These are phyloP conservation scores for Nomada ferruginata DNA, from an alignment of 2,888 invertebrate species.

Conservation along the genomic window DNA sequence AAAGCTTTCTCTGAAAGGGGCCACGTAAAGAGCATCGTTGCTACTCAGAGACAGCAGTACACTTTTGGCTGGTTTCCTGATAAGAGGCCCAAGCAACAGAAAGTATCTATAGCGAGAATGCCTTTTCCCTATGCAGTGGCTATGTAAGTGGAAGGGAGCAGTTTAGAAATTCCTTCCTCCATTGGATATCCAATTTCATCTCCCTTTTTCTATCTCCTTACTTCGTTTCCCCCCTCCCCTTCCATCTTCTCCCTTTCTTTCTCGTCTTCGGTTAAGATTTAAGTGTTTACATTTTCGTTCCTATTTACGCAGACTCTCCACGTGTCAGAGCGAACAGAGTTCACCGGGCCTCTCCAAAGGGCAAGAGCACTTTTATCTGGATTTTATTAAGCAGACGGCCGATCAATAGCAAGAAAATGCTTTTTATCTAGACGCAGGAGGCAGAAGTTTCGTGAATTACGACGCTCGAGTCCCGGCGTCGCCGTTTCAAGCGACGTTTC, in stretches of 20 bases:
- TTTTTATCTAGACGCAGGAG: constrained; percentile 58
- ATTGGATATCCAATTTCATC: constrained; percentile 11
- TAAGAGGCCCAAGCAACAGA: constrained; percentile 39
- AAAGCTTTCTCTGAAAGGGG: constrained; percentile 21
- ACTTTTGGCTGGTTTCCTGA: constrained; percentile 52
- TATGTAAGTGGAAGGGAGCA: not conserved
- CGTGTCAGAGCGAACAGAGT: constrained; percentile 24
- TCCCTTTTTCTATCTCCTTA: not conserved
- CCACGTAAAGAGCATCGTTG: constrained; percentile 44
- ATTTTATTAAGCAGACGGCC: constrained; percentile 67
- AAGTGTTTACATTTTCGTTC: constrained; percentile 57
- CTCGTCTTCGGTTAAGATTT: constrained; percentile 22
- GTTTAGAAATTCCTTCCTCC: constrained; percentile 21
- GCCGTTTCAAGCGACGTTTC: constrained; percentile 44
- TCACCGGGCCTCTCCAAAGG: not conserved
- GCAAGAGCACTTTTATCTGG: constrained; percentile 60
- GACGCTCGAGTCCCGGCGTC: constrained; percentile 30
- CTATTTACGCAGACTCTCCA: constrained; percentile 33
- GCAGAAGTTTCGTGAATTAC: constrained; percentile 68
- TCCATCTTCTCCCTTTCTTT: not conserved
- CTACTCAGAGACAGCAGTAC: constrained; percentile 29
- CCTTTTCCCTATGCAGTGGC: constrained; percentile 31
- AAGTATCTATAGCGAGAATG: constrained; percentile 13
- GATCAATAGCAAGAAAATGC: constrained; percentile 67
- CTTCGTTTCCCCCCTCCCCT: too few relatives aligned